phyloP scores from a whole-genome alignment of 2,888 invertebrate species.

The Plagodis pulveraria region DNA sequence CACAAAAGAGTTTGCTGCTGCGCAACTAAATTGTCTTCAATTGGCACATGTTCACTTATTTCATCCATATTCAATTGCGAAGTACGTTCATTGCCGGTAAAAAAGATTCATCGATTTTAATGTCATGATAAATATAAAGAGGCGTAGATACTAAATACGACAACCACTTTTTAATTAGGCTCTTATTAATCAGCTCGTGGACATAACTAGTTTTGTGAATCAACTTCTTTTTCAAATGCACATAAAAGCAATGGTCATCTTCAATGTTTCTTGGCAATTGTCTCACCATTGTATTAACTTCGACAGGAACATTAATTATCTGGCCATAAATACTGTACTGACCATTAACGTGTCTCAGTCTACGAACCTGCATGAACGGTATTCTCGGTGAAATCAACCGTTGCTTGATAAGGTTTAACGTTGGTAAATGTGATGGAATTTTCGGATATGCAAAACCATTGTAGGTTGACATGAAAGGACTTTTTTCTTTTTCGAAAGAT shows the following conservation, averaged over 20 bases:
- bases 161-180: conserved; percentile 41
- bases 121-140: conserved; percentile 35
- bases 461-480: conserved; percentile 34
- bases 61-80: conserved; percentile 36
- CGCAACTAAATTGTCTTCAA: conserved; percentile 40
- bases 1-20: conserved; percentile 41
- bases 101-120: conserved; percentile 39
- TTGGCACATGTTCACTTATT: conserved; percentile 39
- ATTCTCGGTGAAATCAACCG: conserved; percentile 44
- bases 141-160: conserved; percentile 40
- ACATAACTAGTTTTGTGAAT: conserved; percentile 42
- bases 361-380: conserved; percentile 48
- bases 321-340: conserved; percentile 45
- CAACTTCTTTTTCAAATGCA: conserved; percentile 34
- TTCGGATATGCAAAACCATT: conserved; percentile 46
- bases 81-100: conserved; percentile 32
- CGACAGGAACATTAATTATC: conserved; percentile 48
- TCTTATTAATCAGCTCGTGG: conserved; percentile 37
- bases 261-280: conserved; percentile 41
- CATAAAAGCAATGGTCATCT: conserved; percentile 40
- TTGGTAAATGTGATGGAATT: conserved; percentile 42
- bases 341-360: conserved; percentile 44
- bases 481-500: conserved; percentile 33
- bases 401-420: conserved; percentile 39
- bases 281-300: conserved; percentile 45